Evolutionary conservation across 2,888 invertebrate genomes (phyloP).

Genomic region (Subacronicta megacephala): DNA sequence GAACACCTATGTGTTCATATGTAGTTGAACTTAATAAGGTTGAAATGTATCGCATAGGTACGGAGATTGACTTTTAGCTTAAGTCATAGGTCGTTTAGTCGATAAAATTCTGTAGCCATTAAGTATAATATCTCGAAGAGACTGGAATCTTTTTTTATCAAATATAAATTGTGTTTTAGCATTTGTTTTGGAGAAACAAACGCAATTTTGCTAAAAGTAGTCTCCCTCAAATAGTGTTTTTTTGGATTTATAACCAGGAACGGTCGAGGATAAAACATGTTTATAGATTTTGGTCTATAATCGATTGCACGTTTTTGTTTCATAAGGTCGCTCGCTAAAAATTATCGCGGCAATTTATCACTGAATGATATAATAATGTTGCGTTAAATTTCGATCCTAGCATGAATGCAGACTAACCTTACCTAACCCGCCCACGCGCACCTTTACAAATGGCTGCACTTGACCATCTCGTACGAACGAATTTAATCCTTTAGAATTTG

Average conservation of each 20-base stretch:
- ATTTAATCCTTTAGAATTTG: slow-evolving; percentile 62
- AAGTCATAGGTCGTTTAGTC: slow-evolving; percentile 35
- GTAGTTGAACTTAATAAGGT: slow-evolving; percentile 22
- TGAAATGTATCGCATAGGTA: slow-evolving; percentile 12
- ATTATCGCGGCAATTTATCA: too few species aligned
- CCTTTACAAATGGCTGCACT: slow-evolving; percentile 68
- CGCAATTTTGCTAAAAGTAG: too few species aligned
- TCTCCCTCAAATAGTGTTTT: too few species aligned
- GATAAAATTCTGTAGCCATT: slow-evolving; percentile 13
- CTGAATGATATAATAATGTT: slow-evolving; percentile 10
- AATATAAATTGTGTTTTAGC: too few species aligned
- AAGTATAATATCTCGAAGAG: slow-evolving; percentile 10
- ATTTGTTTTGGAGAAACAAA: too few species aligned
- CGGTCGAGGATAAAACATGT: too few species aligned
- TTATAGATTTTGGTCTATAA: too few species aligned
- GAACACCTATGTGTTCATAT: slow-evolving; percentile 25
- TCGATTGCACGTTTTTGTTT: too few species aligned
- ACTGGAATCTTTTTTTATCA: slow-evolving; percentile 15
- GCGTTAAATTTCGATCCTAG: slow-evolving; percentile 21
- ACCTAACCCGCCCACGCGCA: slow-evolving; percentile 56
- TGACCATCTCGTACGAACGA: slow-evolving; percentile 58
- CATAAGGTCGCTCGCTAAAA: too few species aligned
- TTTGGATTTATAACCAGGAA: too few species aligned
- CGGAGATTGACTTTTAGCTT: slow-evolving; percentile 36
- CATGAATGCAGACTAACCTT: slow-evolving; percentile 44